Base-by-base conservation (phyloP, 2,888 invertebrate genomes). In the Mythimna albipuncta region DNA sequence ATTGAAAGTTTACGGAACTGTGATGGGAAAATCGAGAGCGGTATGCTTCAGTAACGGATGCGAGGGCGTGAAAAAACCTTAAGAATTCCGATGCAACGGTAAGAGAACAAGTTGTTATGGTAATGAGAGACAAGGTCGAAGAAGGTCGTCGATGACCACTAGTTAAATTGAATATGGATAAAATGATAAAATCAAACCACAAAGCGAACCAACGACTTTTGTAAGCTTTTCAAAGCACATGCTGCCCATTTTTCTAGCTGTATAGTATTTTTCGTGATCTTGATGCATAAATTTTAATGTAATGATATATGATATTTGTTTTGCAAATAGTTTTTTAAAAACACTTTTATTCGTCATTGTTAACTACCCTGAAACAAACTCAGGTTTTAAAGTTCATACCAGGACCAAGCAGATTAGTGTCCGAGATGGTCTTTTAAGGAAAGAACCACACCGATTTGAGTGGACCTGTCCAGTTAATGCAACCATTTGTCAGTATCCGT, bases 1-100 rank as follows among this genome's bases (percentile, higher is more conserved):
- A 72, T 72, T 72, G 64, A 73, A 73, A 67, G 77, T 61, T 66
- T 38, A 73, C 69, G 77, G 64, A 72, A 64, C 52, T 57, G 47
- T 16, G 35, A 72, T 66, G 32, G 50, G 13, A 57, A 57, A 55
- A 71, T 68, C 61, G 35, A 50, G 47, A 50, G 54, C 44, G n/a
- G 11, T 16, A 50, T 61, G 52, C 35, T 67, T 71, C 64, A 57
- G 64, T 57, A 19, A 41, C 9, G n/a, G 32, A 13, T 9, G 13
- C 5, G 41, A 52, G 2, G 59, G 59, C 58, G 26, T 41, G 75
- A 50, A 69, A 75, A 59, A 41, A 21, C 13, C 11, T 44, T 13
- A 35, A 71, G 7, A 70, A 65, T 76, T 65, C n/a, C 57, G 32
- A 62, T 58, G 35, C 3, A 47, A 54, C 38, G 16, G 52, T 32